Base-by-base conservation (phyloP, 2,888 invertebrate species). In the Eucera pruinosa region DNA sequence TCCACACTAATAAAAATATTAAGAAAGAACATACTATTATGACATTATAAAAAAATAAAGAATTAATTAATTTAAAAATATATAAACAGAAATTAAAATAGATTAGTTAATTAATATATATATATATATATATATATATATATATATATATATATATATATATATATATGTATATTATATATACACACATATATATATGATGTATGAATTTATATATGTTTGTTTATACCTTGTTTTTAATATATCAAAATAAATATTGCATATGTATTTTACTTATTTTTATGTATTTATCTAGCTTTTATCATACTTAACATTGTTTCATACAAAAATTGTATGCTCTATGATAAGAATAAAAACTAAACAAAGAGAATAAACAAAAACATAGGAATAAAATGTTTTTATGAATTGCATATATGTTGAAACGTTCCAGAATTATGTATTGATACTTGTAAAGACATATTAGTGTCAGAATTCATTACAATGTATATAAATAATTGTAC, bases 1-100 rank as follows among this genome's bases (percentile, higher is more conserved):
- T 98, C 98, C 82, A 98, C 98, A 92, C 96, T 97, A 69, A 30
- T 36, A 62, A 69, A n/a, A 64, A 15, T 39, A 33, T 20, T 18
- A 62, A 30, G 15, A 13, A 54, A 58, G 45, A 25, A 55, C 45
- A 71, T 55, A 36, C 45, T 43, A 27, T 72, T 23, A 47, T 6
- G 11, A 62, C 41, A 50, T 9, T 39, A 18, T 25, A 13, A 5
- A 39, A 23, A 45, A 13, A 9, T n/a, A 39, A 20, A 23, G 11
- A 18, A 5, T 0, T 13, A 30, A 27, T 33, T 2, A 33, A 52
- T 52, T 18, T 52, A 18, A 27, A 52, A 11, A 23, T 27, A 30
- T 60, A 41, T 47, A 41, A 36, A 57, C 13, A 30, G 39, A 23
- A 45, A 54, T 54, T 2, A n/a, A n/a, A n/a, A 25, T 30, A 27